Conservation (phyloP, 1,140 invertebrate species). For the Hetaerina americana region DNA sequence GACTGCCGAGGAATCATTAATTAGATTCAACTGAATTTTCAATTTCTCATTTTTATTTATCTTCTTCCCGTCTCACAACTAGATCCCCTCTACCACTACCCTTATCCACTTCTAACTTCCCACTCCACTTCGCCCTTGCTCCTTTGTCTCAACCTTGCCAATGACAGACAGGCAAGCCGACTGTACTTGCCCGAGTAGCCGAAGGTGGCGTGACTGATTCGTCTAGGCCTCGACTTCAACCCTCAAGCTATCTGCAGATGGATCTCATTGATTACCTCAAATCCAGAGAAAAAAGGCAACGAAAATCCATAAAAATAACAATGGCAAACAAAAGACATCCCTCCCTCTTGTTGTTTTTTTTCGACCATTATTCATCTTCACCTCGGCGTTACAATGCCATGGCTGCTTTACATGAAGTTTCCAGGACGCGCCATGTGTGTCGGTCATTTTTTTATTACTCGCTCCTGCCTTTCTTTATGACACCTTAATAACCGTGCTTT, state of each 20-base stretch:
- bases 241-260: not conserved
- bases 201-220: not conserved
- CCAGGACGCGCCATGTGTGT: no score
- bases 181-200: no score
- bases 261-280: not conserved
- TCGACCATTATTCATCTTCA: not conserved
- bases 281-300: not conserved
- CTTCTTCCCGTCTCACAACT: not conserved
- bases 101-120: not conserved
- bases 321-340: not conserved
- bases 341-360: not conserved
- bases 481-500: no score
- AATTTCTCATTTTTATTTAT: not conserved
- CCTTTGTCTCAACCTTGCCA: not conserved
- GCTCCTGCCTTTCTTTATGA: no score
- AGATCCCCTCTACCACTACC: not conserved
- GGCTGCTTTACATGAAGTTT: no score
- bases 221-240: not conserved
- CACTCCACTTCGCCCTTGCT: no score
- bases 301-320: not conserved
- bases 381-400: not conserved
- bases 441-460: no score
- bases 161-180: not conserved
- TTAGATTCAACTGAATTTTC: not conserved
- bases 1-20: no score